Conservation (phyloP, 2,113 vertebrate species). For the Tachysurus vachellii region DNA sequence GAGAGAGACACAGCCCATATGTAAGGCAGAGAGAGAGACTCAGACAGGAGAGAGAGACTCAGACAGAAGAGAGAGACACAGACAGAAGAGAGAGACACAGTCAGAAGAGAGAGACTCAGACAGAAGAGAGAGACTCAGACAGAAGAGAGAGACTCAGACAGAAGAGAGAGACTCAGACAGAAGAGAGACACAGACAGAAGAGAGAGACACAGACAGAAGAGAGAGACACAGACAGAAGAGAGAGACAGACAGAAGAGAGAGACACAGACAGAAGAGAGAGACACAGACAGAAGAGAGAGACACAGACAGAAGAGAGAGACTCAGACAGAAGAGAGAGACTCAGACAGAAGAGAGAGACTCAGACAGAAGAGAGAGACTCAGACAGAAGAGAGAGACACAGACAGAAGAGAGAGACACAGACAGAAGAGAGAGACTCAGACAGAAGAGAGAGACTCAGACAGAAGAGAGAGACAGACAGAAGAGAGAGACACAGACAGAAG, state of each 20-base stretch:
- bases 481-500: neutral
- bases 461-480: neutral
- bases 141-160: no score
- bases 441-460: no score
- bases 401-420: neutral
- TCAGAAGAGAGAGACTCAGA: no score
- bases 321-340: no score
- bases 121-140: no score
- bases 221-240: no score
- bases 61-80: neutral
- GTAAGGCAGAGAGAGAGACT: neutral
- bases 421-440: no score
- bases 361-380: neutral
- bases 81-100: neutral
- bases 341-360: no score
- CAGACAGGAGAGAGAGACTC: no score
- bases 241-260: neutral
- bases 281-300: neutral
- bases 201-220: neutral
- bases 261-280: no score
- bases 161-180: neutral
- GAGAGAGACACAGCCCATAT: neutral
- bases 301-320: no score
- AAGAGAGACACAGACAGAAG: neutral
- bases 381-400: neutral